Conservation (phyloP, 2,888 invertebrate species). For the Campoletis raptor region DNA sequence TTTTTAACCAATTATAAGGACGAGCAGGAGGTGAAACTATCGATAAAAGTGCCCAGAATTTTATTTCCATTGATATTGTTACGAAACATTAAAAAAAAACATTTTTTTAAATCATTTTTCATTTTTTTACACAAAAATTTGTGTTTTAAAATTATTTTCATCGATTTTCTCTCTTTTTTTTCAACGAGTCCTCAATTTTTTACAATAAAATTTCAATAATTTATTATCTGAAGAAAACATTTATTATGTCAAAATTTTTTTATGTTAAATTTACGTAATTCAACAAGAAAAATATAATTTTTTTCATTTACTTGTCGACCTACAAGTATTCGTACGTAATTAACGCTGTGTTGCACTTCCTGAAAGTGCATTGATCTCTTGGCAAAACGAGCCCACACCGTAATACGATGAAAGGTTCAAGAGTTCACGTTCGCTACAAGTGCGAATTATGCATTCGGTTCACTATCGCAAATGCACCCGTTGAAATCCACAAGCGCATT, state of each 20-base stretch:
- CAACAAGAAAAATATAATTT: neutral
- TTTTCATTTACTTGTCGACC: constrained; percentile 1
- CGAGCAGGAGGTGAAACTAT: no score
- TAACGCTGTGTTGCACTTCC: constrained; percentile 30
- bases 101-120: no score
- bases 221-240: neutral
- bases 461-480: constrained; percentile 34
- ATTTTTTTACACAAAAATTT: neutral
- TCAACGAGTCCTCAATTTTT: neutral
- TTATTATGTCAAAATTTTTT: no score
- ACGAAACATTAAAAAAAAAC: no score
- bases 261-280: neutral
- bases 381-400: neutral
- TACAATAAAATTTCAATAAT: neutral
- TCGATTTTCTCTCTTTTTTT: neutral
- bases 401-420: constrained; percentile 52
- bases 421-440: constrained; percentile 59
- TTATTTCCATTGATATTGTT: no score
- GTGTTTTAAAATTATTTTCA: no score
- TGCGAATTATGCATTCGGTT: constrained; percentile 68
- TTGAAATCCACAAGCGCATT: constrained; percentile 46
- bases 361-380: constrained; percentile 41
- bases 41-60: no score
- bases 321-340: constrained; percentile 16
- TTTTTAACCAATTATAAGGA: neutral